Evolutionary conservation across 2,797 vertebrate genomes (phyloP).

Genomic region (Acanthiza pusilla): DNA sequence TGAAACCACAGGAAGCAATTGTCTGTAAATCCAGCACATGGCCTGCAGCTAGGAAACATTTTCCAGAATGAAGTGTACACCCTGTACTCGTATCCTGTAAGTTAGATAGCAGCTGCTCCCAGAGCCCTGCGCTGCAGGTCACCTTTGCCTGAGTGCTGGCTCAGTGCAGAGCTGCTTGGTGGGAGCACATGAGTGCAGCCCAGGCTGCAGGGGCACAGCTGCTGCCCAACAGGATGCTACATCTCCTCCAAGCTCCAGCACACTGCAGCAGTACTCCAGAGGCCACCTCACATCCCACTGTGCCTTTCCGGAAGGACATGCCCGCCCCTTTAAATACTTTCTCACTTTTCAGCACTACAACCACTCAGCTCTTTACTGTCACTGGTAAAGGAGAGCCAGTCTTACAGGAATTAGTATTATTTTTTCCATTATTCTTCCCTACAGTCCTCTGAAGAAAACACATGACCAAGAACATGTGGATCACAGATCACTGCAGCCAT

Average conservation of each 20-base stretch:
- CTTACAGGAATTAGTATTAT: neutral
- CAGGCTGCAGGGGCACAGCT: neutral
- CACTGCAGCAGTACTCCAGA: neutral
- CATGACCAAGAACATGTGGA: neutral
- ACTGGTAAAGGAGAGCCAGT: neutral
- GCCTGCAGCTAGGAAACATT: neutral
- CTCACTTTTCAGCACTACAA: neutral
- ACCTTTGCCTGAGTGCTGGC: neutral
- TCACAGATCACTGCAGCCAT: neutral
- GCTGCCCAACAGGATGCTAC: neutral
- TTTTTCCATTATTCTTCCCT: neutral
- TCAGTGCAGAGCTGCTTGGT: fast-evolving
- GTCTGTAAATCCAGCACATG: neutral
- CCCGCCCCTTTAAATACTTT: neutral
- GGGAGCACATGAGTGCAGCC: neutral
- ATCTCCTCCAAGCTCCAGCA: neutral
- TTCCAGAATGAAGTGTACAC: neutral
- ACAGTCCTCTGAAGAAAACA: neutral
- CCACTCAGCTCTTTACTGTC: neutral
- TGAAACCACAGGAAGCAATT: neutral
- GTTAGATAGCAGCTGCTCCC: neutral
- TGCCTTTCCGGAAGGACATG: too few species aligned
- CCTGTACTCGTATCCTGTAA: neutral
- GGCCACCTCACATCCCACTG: neutral
- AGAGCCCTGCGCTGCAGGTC: neutral